phyloP scores from a whole-genome alignment of 2,797 vertebrate genomes.

The Rhinogobio ventralis region DNA sequence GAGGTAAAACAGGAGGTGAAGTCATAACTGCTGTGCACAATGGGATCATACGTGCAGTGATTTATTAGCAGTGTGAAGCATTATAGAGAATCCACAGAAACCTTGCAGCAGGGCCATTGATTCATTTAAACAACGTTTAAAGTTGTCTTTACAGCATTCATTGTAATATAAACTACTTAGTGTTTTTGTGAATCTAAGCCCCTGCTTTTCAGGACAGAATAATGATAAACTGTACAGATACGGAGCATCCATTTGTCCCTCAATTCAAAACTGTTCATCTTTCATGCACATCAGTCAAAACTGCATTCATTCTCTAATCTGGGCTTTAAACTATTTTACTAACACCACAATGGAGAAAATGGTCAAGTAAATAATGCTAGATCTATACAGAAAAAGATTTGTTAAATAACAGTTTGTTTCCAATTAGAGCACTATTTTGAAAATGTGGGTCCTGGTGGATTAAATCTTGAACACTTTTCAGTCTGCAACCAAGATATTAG shows the following conservation, averaged over 20 bases:
- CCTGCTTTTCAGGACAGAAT: background rate
- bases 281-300: conserved; percentile 40
- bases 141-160: background rate
- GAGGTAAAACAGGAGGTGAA: conserved; percentile 56
- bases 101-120: background rate
- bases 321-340: conserved; percentile 26
- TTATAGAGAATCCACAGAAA: conserved; percentile 8
- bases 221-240: conserved; percentile 52
- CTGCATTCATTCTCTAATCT: conserved; percentile 44
- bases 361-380: background rate
- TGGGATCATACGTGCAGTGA: conserved; percentile 52
- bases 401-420: background rate
- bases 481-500: conserved; percentile 31
- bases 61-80: conserved; percentile 61
- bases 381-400: background rate
- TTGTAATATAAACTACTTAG: background rate
- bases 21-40: conserved; percentile 50
- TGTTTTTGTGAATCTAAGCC: background rate
- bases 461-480: conserved; percentile 54
- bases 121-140: conserved; percentile 24
- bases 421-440: background rate
- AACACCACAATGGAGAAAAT: background rate
- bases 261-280: background rate
- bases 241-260: conserved; percentile 16
- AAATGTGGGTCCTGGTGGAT: background rate